A percentile compares a stretch with the other conserved stretches of the same genome.
Conservation (phyloP, 64 coral and sea anemone genomes). For the Actinia equina region DNA sequence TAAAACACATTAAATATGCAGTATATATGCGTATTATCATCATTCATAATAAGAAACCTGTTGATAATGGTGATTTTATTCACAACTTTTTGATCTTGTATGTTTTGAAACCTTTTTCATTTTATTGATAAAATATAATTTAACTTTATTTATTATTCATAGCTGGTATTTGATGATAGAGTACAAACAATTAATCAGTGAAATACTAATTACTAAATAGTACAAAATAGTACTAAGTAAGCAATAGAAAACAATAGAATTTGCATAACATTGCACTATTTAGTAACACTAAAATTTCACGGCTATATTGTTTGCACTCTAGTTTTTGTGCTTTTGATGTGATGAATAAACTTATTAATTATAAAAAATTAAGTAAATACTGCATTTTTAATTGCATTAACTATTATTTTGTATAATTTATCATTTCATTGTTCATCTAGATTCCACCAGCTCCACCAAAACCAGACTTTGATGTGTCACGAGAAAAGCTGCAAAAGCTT, state of each 20-base stretch:
- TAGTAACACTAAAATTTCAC: no score
- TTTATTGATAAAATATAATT: conserved; percentile 2
- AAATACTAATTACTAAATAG: no score
- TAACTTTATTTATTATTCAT: conserved; percentile 3
- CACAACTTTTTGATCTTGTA: neutral
- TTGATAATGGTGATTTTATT: neutral
- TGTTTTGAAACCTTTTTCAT: neutral
- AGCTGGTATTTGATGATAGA: neutral
- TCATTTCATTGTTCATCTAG: conserved; percentile 13
- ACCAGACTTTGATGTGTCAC: conserved; percentile 99
- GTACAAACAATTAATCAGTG: no score
- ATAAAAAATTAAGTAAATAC: neutral
- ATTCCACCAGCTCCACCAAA: conserved; percentile 96
- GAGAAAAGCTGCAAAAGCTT: conserved; percentile 96
- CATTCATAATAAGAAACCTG: neutral
- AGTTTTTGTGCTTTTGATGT: neutral
- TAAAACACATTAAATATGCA: neutral
- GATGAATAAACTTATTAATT: neutral
- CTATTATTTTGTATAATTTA: neutral
- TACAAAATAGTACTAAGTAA: no score
- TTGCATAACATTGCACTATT: no score
- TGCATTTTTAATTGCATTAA: neutral
- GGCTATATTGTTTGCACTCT: no score
- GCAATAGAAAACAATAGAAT: no score
- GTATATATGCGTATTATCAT: neutral